A percentile compares a stretch with the other conserved stretches of the same genome.
phyloP scores from a whole-genome alignment of 1,140 invertebrate genomes.

The Musca vetustissima region DNA sequence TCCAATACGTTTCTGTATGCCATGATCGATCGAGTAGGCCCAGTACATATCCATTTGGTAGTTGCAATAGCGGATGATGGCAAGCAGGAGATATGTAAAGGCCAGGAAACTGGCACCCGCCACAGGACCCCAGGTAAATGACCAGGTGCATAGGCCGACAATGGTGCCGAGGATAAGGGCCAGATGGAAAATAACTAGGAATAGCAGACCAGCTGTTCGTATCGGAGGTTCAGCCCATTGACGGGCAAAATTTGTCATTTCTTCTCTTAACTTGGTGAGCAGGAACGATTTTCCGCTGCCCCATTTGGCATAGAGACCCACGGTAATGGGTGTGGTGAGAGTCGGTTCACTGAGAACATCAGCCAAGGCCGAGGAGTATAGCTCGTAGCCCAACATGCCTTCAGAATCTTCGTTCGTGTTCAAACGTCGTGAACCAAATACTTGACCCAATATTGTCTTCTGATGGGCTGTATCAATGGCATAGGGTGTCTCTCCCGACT shows the following conservation, averaged over 20 bases:
- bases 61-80: slow-evolving; percentile 69
- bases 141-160: slow-evolving; percentile 65
- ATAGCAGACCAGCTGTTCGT: slow-evolving; percentile 71
- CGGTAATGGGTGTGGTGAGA: slow-evolving; percentile 92
- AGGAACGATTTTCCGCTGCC: slow-evolving; percentile 97
- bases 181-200: slow-evolving; percentile 73
- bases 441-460: slow-evolving; percentile 92
- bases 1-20: slow-evolving; percentile 74
- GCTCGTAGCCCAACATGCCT: slow-evolving; percentile 95
- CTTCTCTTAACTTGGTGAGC: slow-evolving; percentile 90
- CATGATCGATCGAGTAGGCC: slow-evolving; percentile 76
- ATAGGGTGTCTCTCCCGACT: slow-evolving; percentile 94
- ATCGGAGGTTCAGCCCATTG: slow-evolving; percentile 88
- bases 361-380: slow-evolving; percentile 94
- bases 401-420: slow-evolving; percentile 97
- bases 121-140: slow-evolving; percentile 66
- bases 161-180: slow-evolving; percentile 74
- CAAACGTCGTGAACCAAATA: slow-evolving; percentile 88
- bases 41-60: slow-evolving; percentile 67
- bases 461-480: slow-evolving; percentile 94
- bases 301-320: slow-evolving; percentile 97
- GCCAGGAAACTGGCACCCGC: slow-evolving; percentile 63
- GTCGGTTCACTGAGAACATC: slow-evolving; percentile 97
- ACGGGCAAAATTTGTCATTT: slow-evolving; percentile 95
- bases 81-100: slow-evolving; percentile 65